Percentiles rank a stretch among this genome's conserved stretches.
Conservation (phyloP, 2,113 vertebrate species). For the Rhea americana region DNA sequence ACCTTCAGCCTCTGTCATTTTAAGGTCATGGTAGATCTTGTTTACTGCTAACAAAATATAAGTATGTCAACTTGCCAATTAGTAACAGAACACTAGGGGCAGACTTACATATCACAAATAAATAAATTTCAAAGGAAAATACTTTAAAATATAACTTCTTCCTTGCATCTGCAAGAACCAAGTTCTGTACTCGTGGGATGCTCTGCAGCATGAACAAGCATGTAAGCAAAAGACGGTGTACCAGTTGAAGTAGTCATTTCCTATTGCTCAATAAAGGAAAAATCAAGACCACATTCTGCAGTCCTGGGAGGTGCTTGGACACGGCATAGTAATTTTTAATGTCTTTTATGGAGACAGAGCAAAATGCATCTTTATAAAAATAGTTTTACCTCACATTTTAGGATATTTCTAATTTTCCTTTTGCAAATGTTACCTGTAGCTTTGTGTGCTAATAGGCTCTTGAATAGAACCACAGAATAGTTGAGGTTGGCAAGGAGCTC, state of each 20-base stretch:
- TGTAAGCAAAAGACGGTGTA: not conserved
- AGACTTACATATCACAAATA: not conserved
- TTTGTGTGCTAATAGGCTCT: not conserved
- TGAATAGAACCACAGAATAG: not conserved
- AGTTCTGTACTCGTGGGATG: not conserved
- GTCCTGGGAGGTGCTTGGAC: constrained; percentile 31
- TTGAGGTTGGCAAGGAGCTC: not conserved
- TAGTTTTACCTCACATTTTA: not conserved
- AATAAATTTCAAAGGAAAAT: constrained; percentile 27
- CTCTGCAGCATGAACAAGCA: constrained; percentile 18
- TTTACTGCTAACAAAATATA: not conserved
- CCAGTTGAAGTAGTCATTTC: constrained; percentile 37
- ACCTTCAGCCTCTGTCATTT: not conserved
- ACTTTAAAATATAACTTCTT: constrained; percentile 1
- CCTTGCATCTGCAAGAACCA: not conserved
- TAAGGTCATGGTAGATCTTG: not conserved
- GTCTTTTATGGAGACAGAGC: not conserved
- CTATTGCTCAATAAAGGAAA: constrained; percentile 48
- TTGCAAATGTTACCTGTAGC: not conserved
- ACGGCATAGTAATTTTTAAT: constrained; percentile 12
- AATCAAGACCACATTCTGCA: constrained; percentile 32
- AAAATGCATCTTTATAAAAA: not conserved
- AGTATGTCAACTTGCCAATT: not conserved
- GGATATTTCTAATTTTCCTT: not conserved
- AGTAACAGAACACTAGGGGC: not conserved